Percentiles rank a stretch among this genome's conserved stretches.
These are phyloP conservation scores for Daboia siamensis DNA, from an alignment of 2,113 vertebrate genomes.

Conservation along the genomic window DNA sequence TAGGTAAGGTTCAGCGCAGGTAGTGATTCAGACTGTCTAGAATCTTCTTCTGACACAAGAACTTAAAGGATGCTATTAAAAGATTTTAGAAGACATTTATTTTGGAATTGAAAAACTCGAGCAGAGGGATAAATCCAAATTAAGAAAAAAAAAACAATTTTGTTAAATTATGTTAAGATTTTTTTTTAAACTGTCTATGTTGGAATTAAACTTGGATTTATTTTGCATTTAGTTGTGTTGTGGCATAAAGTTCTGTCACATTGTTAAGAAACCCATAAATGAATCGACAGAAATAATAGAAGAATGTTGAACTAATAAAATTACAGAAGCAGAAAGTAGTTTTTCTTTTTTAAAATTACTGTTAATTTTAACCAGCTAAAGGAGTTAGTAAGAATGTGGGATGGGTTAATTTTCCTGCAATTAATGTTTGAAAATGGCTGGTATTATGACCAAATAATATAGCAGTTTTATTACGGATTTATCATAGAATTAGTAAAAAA, in stretches of 20 bases:
- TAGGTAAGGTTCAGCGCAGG: conserved; percentile 30
- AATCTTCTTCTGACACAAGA: conserved; percentile 31
- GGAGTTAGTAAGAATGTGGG: background rate
- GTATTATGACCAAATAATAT: background rate
- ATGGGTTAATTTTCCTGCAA: background rate
- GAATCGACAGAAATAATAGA: conserved; percentile 20
- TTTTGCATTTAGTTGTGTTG: background rate
- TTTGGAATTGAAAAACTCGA: background rate
- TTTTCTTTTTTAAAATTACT: background rate
- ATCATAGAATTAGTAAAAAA: conserved; percentile 54
- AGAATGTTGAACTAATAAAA: conserved; percentile 15
- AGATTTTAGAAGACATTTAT: conserved; percentile 29
- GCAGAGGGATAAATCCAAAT: background rate
- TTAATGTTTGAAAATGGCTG: background rate
- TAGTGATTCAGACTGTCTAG: conserved; percentile 16
- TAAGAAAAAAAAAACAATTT: background rate
- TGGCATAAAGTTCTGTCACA: conserved; percentile 39
- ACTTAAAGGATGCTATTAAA: conserved; percentile 36
- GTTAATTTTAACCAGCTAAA: background rate
- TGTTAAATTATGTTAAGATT: background rate
- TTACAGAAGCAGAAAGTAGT: background rate
- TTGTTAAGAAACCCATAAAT: conserved; percentile 30
- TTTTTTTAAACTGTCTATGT: background rate
- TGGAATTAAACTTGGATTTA: background rate
- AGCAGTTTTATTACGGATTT: background rate